These are phyloP conservation scores for Chaetodon trifasciatus DNA, from an alignment of 2,797 vertebrate species.

Conservation along the genomic window DNA sequence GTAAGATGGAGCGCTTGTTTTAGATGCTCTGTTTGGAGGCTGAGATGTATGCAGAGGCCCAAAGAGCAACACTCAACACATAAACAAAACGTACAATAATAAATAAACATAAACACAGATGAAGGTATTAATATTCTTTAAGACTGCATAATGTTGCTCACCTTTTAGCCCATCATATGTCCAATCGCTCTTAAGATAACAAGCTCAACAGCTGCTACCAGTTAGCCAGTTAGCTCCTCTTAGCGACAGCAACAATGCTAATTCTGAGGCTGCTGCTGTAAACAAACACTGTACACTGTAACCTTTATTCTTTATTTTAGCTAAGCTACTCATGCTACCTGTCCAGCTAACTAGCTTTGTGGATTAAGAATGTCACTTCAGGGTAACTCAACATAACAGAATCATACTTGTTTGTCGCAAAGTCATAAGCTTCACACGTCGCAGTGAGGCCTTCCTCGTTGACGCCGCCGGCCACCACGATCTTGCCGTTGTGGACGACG, in stretches of 20 bases:
- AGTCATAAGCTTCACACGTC: constrained; percentile 91
- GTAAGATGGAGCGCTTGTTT: constrained; percentile 15
- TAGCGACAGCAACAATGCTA: neutral
- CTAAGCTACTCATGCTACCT: too few relatives aligned
- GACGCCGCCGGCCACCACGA: constrained; percentile 93
- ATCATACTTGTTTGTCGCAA: constrained; percentile 92
- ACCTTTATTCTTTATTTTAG: neutral
- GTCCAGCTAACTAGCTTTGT: neutral
- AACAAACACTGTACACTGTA: neutral
- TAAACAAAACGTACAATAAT: too few relatives aligned
- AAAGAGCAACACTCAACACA: too few relatives aligned
- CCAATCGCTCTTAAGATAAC: too few relatives aligned
- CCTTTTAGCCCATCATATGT: neutral
- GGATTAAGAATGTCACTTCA: neutral
- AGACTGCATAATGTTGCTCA: neutral
- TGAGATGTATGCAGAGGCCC: too few relatives aligned
- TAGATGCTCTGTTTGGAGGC: too few relatives aligned
- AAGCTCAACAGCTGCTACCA: neutral
- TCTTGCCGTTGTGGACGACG: constrained; percentile 90
- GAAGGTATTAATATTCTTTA: too few relatives aligned
- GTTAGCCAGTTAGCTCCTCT: neutral
- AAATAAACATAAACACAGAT: too few relatives aligned
- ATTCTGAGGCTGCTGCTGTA: neutral
- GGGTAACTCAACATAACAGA: too few relatives aligned
- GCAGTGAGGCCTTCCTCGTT: constrained; percentile 95